Percentiles rank a stretch among this genome's conserved stretches.
These are phyloP conservation scores for Trematocara nigrifrons DNA, from an alignment of 2,113 vertebrate genomes.

Conservation along the genomic window DNA sequence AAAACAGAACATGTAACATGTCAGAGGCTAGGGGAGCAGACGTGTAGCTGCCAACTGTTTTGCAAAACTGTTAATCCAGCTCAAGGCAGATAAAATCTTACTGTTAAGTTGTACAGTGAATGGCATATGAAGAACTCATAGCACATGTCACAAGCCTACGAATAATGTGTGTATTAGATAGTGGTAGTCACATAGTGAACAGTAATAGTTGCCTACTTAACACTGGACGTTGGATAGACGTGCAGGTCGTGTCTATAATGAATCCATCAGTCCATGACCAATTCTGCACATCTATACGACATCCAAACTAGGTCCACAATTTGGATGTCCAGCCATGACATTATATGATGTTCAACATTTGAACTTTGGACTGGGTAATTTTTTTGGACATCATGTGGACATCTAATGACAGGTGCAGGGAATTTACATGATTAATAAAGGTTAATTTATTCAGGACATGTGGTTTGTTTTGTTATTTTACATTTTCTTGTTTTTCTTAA, in stretches of 20 bases:
- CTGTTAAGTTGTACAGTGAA: background rate
- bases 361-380: background rate
- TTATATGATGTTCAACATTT: background rate
- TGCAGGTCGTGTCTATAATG: background rate
- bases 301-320: background rate
- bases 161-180: too few relatives aligned
- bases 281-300: background rate
- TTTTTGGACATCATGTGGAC: background rate
- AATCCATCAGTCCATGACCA: background rate
- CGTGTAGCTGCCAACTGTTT: background rate
- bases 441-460: background rate
- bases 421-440: background rate
- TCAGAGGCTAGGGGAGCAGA: background rate
- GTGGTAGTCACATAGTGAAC: background rate
- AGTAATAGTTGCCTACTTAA: background rate
- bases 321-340: background rate
- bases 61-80: background rate
- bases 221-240: background rate
- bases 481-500: background rate
- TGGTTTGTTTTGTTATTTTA: background rate
- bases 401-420: background rate
- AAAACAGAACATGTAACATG: background rate
- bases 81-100: background rate
- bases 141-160: background rate
- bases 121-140: background rate